Percentiles rank a stretch among this genome's conserved stretches.
Conservation (phyloP, 2,888 invertebrate species). For the Galerucella calmariensis region DNA sequence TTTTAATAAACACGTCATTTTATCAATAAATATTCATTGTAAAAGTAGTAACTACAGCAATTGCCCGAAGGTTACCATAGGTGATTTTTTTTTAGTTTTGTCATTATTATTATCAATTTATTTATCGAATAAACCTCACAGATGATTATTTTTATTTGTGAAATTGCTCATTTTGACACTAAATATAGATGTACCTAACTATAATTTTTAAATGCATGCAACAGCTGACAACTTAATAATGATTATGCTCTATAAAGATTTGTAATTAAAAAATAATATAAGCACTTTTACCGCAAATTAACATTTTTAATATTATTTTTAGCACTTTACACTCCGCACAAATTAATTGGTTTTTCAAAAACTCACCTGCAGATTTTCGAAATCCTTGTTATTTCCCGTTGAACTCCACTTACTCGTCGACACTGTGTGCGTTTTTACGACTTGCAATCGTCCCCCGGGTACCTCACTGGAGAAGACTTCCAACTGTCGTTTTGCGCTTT, state of each 20-base stretch:
- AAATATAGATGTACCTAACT: no score
- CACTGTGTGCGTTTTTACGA: constrained; percentile 73
- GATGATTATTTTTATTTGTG: no score
- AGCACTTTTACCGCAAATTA: no score
- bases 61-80: neutral
- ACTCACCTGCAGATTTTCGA: constrained; percentile 62
- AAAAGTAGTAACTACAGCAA: constrained; percentile 4
- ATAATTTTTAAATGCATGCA: neutral
- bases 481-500: constrained; percentile 70
- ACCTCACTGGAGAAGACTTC: constrained; percentile 78
- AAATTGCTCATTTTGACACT: no score
- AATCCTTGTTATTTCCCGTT: constrained; percentile 48
- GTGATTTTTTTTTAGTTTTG: neutral
- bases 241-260: neutral
- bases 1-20: neutral
- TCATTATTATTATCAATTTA: neutral
- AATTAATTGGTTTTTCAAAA: neutral
- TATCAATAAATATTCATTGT: neutral
- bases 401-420: constrained; percentile 59
- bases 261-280: no score
- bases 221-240: neutral
- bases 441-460: constrained; percentile 76
- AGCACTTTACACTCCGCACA: neutral
- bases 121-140: no score
- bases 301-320: no score